These are phyloP conservation scores for Cyprinodon tularosa DNA, from an alignment of 2,113 vertebrate species.

Conservation along the genomic window DNA sequence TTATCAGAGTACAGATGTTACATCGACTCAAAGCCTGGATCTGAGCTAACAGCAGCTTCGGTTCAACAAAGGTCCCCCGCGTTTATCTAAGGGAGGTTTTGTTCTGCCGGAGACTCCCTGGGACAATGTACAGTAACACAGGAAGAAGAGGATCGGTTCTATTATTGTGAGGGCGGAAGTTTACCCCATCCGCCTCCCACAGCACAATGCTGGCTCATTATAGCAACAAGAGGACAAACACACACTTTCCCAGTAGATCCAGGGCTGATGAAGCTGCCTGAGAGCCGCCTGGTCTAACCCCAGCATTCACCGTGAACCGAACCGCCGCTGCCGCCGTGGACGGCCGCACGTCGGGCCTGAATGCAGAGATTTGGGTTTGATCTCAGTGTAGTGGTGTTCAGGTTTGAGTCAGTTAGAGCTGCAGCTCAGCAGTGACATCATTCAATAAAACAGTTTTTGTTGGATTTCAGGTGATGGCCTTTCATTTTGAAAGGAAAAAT, in stretches of 20 bases:
- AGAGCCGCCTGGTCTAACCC: not conserved
- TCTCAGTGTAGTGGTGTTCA: too few relatives aligned
- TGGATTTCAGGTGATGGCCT: too few relatives aligned
- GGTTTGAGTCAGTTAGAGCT: too few relatives aligned
- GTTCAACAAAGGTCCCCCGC: not conserved
- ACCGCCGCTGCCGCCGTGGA: too few relatives aligned
- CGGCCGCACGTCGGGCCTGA: too few relatives aligned
- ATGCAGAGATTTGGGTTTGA: too few relatives aligned
- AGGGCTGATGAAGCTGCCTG: constrained; percentile 19
- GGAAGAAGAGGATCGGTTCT: constrained; percentile 59
- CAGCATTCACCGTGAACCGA: not conserved
- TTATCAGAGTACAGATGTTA: not conserved
- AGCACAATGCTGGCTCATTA: constrained; percentile 58
- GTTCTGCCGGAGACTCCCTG: constrained; percentile 19
- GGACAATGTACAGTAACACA: constrained; percentile 63
- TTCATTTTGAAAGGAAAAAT: too few relatives aligned
- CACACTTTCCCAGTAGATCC: constrained; percentile 25
- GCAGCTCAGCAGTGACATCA: too few relatives aligned
- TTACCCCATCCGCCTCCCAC: constrained; percentile 40
- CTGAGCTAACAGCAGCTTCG: not conserved
- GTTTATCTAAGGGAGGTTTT: constrained; percentile 8
- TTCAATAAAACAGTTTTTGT: too few relatives aligned
- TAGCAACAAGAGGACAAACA: constrained; percentile 53
- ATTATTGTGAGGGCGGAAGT: constrained; percentile 61
- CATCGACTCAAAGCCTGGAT: not conserved